Evolutionary conservation across 2,888 invertebrate species (phyloP), one percentile per base, ranked within the genome.

Genomic region (Acheta domesticus): DNA sequence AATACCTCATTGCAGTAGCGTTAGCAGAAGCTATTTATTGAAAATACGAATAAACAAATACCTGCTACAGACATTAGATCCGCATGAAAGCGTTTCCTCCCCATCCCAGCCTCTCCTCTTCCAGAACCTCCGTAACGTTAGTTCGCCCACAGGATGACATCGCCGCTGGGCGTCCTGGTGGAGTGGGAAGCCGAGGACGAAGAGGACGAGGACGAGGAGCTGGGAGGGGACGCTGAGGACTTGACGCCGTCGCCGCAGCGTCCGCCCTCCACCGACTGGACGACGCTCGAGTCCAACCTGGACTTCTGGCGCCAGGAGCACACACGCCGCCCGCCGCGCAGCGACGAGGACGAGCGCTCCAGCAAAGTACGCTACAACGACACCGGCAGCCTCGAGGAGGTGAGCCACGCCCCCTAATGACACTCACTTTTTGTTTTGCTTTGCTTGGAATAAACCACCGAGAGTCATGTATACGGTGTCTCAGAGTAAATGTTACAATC

Each of bases 331-430:
- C 20, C 80, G 48, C 82, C 83, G 14, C 83, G 81, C 82, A 84
- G 77, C 83, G 83, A 83, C 19, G 84, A 83, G 82, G 84, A 77
- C 83, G 85, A 79, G 84, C 85, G 79, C 79, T 83, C 77, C 79
- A 83, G 83, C 78, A 85, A 85, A 83, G 86, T 88, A 21, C 84
- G 87, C 21, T 88, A 88, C 84, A 87, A 89, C 83, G 88, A 88
- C 83, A 87, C 87, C n/a, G 88, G 88, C 20, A 88, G 88, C 82
- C 84, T 88, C 73, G 89, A 89, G 83, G 87, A 88, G 83, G 84
- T 85, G 81, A 80, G 80, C n/a, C n/a, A 74, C 74, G 36, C 49
- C 36, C 36, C 36, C 8, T 36, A 4, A 36, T 5, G 8, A 5
- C 36, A 36, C 36, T 36, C 8, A 8, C 36, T 36, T 36, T n/a